Conservation (phyloP, 35 echinoderm and acorn worm species). For the Amphiura filiformis region DNA sequence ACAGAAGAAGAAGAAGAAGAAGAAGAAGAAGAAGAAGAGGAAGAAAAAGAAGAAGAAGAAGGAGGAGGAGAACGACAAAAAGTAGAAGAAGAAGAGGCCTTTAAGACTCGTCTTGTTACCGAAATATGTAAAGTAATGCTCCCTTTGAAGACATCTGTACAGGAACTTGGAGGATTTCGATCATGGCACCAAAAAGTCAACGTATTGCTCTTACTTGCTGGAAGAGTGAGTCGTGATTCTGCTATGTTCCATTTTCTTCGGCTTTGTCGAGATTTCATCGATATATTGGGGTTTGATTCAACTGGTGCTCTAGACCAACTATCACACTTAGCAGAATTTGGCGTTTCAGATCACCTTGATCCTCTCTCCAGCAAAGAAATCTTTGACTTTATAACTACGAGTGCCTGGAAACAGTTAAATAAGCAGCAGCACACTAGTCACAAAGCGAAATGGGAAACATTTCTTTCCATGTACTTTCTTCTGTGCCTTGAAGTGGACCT, state of each 20-base stretch:
- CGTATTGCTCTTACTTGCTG: slow-evolving; percentile 11
- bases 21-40: background rate
- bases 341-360: background rate
- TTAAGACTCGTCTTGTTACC: background rate
- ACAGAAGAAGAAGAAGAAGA: background rate
- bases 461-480: slow-evolving; percentile 24
- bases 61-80: background rate
- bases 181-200: background rate
- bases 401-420: no score
- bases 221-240: background rate
- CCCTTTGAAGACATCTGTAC: background rate
- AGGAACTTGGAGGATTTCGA: background rate
- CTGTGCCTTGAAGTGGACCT: slow-evolving; percentile 11
- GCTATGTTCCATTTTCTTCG: slow-evolving; percentile 14
- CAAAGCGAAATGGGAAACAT: background rate
- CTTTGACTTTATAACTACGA: background rate
- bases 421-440: background rate
- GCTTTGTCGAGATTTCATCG: slow-evolving; percentile 29
- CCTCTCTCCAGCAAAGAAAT: background rate
- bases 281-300: background rate
- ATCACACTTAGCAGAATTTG: background rate
- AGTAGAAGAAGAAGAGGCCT: background rate
- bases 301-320: background rate
- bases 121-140: slow-evolving; percentile 11
- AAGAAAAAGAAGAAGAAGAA: background rate